phyloP scores from a whole-genome alignment of 2,113 vertebrate genomes.

The Syrrhaptes paradoxus region DNA sequence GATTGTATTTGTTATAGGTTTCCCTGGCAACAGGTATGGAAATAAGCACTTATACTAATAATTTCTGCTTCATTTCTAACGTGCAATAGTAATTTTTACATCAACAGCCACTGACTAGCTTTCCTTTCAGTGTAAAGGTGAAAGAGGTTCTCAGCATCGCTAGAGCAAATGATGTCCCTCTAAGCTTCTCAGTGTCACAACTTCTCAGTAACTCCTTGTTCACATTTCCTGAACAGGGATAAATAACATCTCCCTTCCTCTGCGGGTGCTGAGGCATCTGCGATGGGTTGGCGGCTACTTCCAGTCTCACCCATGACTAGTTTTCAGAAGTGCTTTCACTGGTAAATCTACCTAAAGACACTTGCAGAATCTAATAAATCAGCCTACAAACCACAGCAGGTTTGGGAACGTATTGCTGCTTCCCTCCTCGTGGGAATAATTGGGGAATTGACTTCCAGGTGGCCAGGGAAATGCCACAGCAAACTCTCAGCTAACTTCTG shows the following conservation, averaged over 20 bases:
- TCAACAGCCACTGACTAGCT: background rate
- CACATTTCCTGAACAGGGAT: background rate
- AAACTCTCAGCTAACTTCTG: background rate
- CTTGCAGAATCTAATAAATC: background rate
- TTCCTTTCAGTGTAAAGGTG: background rate
- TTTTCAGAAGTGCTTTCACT: background rate
- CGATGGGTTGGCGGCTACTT: background rate
- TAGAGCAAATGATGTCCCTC: background rate
- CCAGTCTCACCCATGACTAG: background rate
- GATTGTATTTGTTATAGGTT: background rate
- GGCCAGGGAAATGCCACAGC: background rate
- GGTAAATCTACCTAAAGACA: background rate
- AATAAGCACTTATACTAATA: constrained; percentile 8
- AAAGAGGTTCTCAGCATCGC: background rate
- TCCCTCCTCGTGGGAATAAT: fast-evolving
- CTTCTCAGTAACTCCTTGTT: background rate
- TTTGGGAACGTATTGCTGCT: background rate
- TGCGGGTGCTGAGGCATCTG: background rate
- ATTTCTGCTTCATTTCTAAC: constrained; percentile 11
- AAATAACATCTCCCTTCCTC: background rate
- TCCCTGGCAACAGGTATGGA: background rate
- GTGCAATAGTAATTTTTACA: background rate
- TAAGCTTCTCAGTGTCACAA: background rate
- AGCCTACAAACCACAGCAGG: background rate
- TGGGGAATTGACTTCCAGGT: background rate